Conservation (phyloP, 30 jellyfish, hydroid and myxozoan genomes). For the Cassiopea andromeda region DNA sequence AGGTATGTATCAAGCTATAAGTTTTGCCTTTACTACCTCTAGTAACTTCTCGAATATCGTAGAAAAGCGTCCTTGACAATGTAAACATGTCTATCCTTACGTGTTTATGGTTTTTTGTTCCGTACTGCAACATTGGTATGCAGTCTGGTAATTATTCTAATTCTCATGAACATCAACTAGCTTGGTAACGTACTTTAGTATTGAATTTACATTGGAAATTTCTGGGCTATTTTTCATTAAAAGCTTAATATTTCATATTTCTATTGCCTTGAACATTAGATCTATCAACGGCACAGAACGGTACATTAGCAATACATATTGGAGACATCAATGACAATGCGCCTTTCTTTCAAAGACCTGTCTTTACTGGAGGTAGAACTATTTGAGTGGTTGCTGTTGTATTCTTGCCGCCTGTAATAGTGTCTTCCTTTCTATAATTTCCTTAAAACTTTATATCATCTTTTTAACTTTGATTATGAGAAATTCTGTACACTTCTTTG, state of each 20-base stretch:
- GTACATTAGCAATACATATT: conserved; percentile 36
- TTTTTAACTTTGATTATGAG: too few relatives aligned
- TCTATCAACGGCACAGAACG: background rate
- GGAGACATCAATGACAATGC: conserved; percentile 60
- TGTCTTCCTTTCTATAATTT: too few relatives aligned
- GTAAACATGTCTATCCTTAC: too few relatives aligned
- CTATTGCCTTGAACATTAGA: background rate
- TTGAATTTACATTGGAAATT: too few relatives aligned
- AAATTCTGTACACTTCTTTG: too few relatives aligned
- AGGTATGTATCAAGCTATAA: conserved; percentile 6
- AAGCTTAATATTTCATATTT: background rate
- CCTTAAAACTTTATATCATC: too few relatives aligned
- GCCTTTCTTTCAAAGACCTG: conserved; percentile 38
- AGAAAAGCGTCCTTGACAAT: background rate
- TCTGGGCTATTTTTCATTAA: background rate
- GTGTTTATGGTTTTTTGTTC: too few relatives aligned
- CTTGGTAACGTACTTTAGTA: too few relatives aligned
- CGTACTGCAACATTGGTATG: too few relatives aligned
- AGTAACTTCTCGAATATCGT: background rate
- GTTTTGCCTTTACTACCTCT: background rate
- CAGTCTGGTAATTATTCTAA: too few relatives aligned
- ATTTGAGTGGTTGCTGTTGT: too few relatives aligned
- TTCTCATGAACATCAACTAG: too few relatives aligned
- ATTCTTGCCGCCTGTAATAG: background rate
- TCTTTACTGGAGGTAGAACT: conserved; percentile 65